Percentiles rank a stretch among this genome's conserved stretches.
Evolutionary conservation across 2,113 vertebrate species (phyloP).

Genomic region (Aptenodytes forsteri): DNA sequence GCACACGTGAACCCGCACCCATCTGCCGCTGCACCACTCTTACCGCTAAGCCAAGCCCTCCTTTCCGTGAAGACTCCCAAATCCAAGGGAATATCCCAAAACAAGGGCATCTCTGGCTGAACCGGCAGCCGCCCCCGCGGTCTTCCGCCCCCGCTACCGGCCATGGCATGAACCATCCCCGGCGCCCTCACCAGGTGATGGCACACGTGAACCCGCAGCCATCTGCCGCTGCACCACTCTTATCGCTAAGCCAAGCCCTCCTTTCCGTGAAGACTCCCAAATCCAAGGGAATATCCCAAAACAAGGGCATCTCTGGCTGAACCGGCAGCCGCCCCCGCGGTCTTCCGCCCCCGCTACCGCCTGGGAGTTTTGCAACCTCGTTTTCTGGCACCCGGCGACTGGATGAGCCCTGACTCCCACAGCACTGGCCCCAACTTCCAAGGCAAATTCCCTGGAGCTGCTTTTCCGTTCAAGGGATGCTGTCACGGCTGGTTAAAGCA

Average conservation of each 20-base stretch:
- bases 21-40: not conserved
- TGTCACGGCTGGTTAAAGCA: rapidly evolving
- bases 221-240: not conserved
- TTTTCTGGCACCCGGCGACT: not conserved
- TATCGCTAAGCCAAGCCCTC: not conserved
- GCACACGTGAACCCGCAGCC: not conserved
- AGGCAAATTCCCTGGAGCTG: not conserved
- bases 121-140: rapidly evolving
- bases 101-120: not conserved
- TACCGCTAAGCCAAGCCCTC: not conserved
- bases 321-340: rapidly evolving
- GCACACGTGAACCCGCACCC: not conserved
- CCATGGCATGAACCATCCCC: not conserved
- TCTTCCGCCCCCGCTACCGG: not conserved
- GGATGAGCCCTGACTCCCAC: not conserved
- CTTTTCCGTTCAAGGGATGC: not conserved
- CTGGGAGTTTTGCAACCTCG: not conserved
- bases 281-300: slow-evolving; percentile 37
- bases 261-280: not conserved
- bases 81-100: slow-evolving; percentile 37
- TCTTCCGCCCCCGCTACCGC: not conserved
- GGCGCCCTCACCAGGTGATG: not conserved
- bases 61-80: not conserved
- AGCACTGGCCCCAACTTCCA: not conserved
- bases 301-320: not conserved